Base-by-base conservation (phyloP, 2,797 vertebrate genomes). In the Tauraco hartlaubi region DNA sequence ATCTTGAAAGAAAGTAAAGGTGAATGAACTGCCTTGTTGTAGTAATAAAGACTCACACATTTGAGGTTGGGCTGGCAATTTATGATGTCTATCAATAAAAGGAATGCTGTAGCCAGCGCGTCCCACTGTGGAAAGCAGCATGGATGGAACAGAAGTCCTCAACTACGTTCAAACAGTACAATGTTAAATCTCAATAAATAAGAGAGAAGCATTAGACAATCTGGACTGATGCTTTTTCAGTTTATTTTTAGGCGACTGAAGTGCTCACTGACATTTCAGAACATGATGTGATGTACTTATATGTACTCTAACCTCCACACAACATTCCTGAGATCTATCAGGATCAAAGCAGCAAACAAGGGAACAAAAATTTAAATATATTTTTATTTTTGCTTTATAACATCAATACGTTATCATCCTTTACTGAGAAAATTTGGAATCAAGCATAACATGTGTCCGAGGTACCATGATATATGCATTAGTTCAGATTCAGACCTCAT, bases 181-280 rank as follows among this genome's bases (percentile, higher is more conserved):
- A 58, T 12, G 18, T 33, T 79, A 69, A 41, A 76, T 74, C 52
- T 71, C 41, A 87, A n/a, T 41, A 83, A 83, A 84, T 56, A 86
- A 82, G 51, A 85, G 35, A 33, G 41, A 49, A 68, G 25, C 82
- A 29, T 35, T 87, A 95, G 35, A 55, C 72, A 92, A 83, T 83
- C 62, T 62, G 35, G 51, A 64, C 41, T 31, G 43, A 78, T 46
- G 44, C 25, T 39, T 94, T 93, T 55, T 22, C 52, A 67, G 44
- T 80, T 89, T 77, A 94, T 88, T 94, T 92, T 95, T 92, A 90
- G 63, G 44, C 49, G 48, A 71, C 72, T 85, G 4, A 91, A 88
- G 75, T 37, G 35, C 64, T 85, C 28, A 26, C 19, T 74, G 76
- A 67, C 2, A 3, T 83, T 94, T 88, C 52, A 74, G 39, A 95